Percentiles rank a stretch among this genome's conserved stretches.
These are phyloP conservation scores for Heteromurus nitidus DNA, from an alignment of 2,888 invertebrate species.

Conservation along the genomic window DNA sequence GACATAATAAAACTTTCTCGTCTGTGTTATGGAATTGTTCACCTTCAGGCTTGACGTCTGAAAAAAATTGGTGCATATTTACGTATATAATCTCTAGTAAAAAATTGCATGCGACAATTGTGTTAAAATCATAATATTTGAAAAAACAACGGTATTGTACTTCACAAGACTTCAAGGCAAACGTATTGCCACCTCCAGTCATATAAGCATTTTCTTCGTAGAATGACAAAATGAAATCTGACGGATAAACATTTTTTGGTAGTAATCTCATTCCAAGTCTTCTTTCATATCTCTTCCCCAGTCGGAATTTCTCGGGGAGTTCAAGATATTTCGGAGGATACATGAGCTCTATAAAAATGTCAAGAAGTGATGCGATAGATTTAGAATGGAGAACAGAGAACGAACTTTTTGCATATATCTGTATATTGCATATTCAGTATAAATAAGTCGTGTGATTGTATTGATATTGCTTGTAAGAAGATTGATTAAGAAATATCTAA, in stretches of 20 bases:
- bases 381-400: too few relatives aligned
- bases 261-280: conserved; percentile 68
- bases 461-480: background rate
- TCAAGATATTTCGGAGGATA: conserved; percentile 70
- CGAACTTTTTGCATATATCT: too few relatives aligned
- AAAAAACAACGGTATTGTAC: conserved; percentile 33
- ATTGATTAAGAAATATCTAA: conserved; percentile 7
- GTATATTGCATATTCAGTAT: too few relatives aligned
- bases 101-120: background rate
- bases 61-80: conserved; percentile 20
- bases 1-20: conserved; percentile 54
- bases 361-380: too few relatives aligned
- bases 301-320: conserved; percentile 34
- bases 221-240: conserved; percentile 69
- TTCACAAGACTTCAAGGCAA: conserved; percentile 55
- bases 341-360: conserved; percentile 56
- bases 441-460: too few relatives aligned
- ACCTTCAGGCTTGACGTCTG: conserved; percentile 68
- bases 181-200: conserved; percentile 7
- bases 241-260: conserved; percentile 68
- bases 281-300: conserved; percentile 53
- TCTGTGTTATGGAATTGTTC: conserved; percentile 67
- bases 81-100: background rate
- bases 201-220: conserved; percentile 58
- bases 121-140: background rate